Evolutionary conservation across 2,888 invertebrate genomes (phyloP).

Genomic region (Pollenia angustigena): DNA sequence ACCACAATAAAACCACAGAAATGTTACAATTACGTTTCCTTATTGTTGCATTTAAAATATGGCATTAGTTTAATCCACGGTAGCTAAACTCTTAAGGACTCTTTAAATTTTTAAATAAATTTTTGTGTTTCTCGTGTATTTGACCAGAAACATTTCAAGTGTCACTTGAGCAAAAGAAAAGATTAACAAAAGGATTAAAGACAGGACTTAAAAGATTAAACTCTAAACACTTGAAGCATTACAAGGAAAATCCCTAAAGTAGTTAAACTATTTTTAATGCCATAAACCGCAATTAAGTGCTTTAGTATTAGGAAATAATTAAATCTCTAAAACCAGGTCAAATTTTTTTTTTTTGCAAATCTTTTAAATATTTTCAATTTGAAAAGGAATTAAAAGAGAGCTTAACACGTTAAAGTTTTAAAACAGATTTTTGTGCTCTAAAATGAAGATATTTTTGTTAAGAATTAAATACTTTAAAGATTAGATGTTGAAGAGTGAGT

Average conservation of each 20-base stretch:
- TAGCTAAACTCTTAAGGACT: constrained; percentile 28
- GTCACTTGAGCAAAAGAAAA: constrained; percentile 46
- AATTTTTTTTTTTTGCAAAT: neutral
- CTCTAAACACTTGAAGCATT: neutral
- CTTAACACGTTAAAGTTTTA: constrained; percentile 62
- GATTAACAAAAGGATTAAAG: constrained; percentile 43
- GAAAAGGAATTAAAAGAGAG: neutral
- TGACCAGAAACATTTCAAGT: constrained; percentile 35
- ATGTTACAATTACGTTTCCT: constrained; percentile 18
- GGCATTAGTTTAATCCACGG: constrained; percentile 8
- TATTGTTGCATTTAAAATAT: constrained; percentile 11
- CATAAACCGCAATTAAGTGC: constrained; percentile 30
- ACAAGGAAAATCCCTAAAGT: constrained; percentile 6
- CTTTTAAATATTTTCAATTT: constrained; percentile 7
- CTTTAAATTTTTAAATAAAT: constrained; percentile 11
- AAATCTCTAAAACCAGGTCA: constrained; percentile 19
- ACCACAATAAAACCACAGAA: constrained; percentile 57
- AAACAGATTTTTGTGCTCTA: neutral
- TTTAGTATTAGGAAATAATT: neutral
- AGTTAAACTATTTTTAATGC: constrained; percentile 15
- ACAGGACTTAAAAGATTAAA: constrained; percentile 38
- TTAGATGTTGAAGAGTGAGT: neutral
- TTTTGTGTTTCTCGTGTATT: neutral
- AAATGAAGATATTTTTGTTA: constrained; percentile 6
- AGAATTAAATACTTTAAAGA: constrained; percentile 39